These are phyloP conservation scores for Eupithecia subfuscata DNA, from an alignment of 2,888 invertebrate genomes.

Conservation along the genomic window DNA sequence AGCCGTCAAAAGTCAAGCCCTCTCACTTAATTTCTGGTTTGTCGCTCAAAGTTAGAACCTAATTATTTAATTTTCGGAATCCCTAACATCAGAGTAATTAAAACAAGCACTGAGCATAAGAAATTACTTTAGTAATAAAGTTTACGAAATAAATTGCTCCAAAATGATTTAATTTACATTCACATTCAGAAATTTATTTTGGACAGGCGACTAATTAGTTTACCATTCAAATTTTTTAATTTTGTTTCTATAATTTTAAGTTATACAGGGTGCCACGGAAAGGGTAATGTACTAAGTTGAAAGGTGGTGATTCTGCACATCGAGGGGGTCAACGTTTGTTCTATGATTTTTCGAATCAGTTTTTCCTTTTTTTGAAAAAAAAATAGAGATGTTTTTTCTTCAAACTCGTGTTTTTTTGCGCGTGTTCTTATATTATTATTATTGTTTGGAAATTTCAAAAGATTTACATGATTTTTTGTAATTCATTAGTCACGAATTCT, in stretches of 20 bases:
- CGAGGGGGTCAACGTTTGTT: too few relatives aligned
- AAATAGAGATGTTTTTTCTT: too few relatives aligned
- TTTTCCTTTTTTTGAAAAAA: too few relatives aligned
- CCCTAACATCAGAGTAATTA: conserved; percentile 5
- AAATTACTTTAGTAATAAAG: conserved; percentile 27
- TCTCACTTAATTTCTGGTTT: neutral
- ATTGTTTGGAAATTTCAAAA: too few relatives aligned
- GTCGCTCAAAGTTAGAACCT: neutral
- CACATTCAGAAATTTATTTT: conserved; percentile 8
- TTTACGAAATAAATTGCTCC: conserved; percentile 21
- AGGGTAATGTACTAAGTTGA: too few relatives aligned
- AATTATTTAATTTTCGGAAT: neutral
- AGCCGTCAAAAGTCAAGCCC: neutral
- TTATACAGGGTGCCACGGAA: too few relatives aligned
- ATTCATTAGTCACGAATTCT: too few relatives aligned
- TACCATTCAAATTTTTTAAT: neutral
- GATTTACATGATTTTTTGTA: too few relatives aligned
- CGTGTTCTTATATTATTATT: too few relatives aligned
- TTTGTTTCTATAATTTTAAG: conserved; percentile 1
- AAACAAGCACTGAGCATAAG: conserved; percentile 20
- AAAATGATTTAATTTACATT: conserved; percentile 17
- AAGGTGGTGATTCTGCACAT: too few relatives aligned
- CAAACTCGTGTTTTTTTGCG: too few relatives aligned
- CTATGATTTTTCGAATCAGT: too few relatives aligned
- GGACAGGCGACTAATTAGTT: neutral